Evolutionary conservation across 37 sponge, comb jelly and placozoan species (phyloP).

Genomic region (Tethya wilhelma): DNA sequence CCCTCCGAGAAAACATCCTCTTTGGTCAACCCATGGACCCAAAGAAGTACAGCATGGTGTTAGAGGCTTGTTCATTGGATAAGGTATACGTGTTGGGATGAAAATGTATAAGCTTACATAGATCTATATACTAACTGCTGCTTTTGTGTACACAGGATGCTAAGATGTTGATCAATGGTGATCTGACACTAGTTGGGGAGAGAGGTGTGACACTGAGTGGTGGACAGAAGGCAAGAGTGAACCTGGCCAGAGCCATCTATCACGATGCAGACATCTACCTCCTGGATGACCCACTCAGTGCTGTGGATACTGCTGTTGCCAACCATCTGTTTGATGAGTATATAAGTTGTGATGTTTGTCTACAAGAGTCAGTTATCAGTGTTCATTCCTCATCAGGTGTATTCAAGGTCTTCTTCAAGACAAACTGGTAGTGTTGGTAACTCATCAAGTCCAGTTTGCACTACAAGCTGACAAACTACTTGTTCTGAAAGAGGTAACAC

Average conservation of each 20-base stretch:
- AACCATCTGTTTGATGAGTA: conserved; percentile 77
- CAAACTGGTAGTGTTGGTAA: conserved; percentile 69
- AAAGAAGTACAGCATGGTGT: conserved; percentile 47
- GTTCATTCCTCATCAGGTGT: conserved; percentile 7
- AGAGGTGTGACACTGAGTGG: conserved; percentile 95
- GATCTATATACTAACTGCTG: too few relatives aligned
- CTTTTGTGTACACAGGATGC: conserved; percentile 67
- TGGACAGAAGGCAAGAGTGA: conserved; percentile 92
- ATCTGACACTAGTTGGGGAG: conserved; percentile 86
- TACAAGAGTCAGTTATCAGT: too few relatives aligned
- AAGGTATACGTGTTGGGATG: conserved; percentile 30
- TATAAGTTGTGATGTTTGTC: not conserved
- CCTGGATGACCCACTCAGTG: conserved; percentile 90
- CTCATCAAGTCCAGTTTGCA: conserved; percentile 85
- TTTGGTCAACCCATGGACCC: conserved; percentile 49
- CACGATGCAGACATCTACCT: conserved; percentile 77
- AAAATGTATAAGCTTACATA: not conserved
- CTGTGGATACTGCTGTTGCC: conserved; percentile 77
- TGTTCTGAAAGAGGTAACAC: conserved; percentile 65
- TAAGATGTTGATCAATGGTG: conserved; percentile 66
- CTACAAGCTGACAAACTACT: conserved; percentile 74
- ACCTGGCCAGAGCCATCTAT: conserved; percentile 86
- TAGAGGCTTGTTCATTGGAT: conserved; percentile 70
- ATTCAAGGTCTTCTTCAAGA: conserved; percentile 56
- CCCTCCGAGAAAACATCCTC: conserved; percentile 76